These are phyloP conservation scores for Patella pellucida DNA, from an alignment of 2,888 invertebrate genomes.

Conservation along the genomic window DNA sequence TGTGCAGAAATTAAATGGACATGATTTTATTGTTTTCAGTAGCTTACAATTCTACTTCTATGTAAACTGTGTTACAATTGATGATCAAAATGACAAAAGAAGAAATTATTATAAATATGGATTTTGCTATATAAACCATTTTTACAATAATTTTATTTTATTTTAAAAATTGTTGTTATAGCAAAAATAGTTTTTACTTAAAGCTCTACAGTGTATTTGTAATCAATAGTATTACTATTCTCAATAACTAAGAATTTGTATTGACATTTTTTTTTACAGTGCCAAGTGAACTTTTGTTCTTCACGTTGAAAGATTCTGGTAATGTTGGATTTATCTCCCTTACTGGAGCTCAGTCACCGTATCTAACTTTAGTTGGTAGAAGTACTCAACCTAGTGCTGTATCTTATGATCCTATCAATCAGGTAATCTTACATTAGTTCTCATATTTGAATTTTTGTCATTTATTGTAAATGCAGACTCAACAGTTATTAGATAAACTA, in stretches of 20 bases:
- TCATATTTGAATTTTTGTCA: background rate
- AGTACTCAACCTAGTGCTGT: constrained; percentile 55
- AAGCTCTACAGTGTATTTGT: background rate
- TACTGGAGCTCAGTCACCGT: constrained; percentile 40
- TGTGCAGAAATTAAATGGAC: too few species aligned
- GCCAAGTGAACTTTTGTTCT: constrained; percentile 55
- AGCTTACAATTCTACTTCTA: too few species aligned
- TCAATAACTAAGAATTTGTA: background rate
- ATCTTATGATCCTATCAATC: constrained; percentile 56
- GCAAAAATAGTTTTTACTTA: background rate
- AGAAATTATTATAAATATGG: too few species aligned
- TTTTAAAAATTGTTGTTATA: background rate
- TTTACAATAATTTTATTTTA: too few species aligned
- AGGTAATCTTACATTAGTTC: constrained; percentile 36
- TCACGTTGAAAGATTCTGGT: constrained; percentile 55
- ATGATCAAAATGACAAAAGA: too few species aligned
- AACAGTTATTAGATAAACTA: too few species aligned
- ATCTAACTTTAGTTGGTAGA: constrained; percentile 49
- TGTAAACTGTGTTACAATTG: too few species aligned
- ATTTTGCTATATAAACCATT: too few species aligned
- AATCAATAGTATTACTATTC: background rate
- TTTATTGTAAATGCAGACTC: too few species aligned
- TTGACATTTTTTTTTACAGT: constrained; percentile 40
- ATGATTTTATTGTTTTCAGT: too few species aligned
- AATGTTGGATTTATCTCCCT: constrained; percentile 60